These are phyloP conservation scores for Phaonia tiefii DNA, from an alignment of 2,888 invertebrate species.

Conservation along the genomic window DNA sequence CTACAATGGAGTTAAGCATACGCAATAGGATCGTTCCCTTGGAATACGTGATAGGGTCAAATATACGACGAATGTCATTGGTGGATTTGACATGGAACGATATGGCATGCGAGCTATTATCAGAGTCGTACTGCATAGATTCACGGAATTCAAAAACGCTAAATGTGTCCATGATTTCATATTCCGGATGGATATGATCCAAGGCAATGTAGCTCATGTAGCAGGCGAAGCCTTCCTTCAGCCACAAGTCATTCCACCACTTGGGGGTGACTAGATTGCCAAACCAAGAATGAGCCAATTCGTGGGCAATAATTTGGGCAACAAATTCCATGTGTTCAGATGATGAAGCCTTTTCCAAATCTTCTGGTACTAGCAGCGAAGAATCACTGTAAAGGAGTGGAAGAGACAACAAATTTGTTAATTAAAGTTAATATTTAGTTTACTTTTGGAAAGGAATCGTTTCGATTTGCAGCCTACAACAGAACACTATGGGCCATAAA, in stretches of 20 bases:
- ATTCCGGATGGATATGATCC: conserved; percentile 82
- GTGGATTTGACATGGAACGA: conserved; percentile 84
- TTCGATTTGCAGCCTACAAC: too few species aligned
- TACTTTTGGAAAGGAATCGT: too few species aligned
- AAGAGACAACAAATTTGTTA: too few species aligned
- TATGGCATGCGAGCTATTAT: conserved; percentile 85
- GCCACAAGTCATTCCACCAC: conserved; percentile 89
- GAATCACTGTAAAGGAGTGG: conserved; percentile 82
- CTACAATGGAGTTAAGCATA: conserved; percentile 87
- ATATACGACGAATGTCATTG: conserved; percentile 85
- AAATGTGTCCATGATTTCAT: conserved; percentile 83
- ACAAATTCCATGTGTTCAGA: conserved; percentile 84
- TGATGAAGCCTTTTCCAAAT: conserved; percentile 79
- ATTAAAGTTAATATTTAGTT: too few species aligned
- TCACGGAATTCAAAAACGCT: conserved; percentile 81
- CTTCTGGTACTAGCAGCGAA: conserved; percentile 81
- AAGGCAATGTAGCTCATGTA: conserved; percentile 81
- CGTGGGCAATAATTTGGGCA: conserved; percentile 87
- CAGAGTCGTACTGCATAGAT: conserved; percentile 84
- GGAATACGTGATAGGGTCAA: conserved; percentile 87
- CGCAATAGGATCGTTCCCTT: conserved; percentile 87
- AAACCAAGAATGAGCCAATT: conserved; percentile 92
- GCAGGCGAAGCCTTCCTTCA: conserved; percentile 83
- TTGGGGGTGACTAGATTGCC: conserved; percentile 88
- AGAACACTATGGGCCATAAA: too few species aligned